Evolutionary conservation across 92 coral and sea anemone genomes (phyloP).

Genomic region (Parazoanthus darwini): DNA sequence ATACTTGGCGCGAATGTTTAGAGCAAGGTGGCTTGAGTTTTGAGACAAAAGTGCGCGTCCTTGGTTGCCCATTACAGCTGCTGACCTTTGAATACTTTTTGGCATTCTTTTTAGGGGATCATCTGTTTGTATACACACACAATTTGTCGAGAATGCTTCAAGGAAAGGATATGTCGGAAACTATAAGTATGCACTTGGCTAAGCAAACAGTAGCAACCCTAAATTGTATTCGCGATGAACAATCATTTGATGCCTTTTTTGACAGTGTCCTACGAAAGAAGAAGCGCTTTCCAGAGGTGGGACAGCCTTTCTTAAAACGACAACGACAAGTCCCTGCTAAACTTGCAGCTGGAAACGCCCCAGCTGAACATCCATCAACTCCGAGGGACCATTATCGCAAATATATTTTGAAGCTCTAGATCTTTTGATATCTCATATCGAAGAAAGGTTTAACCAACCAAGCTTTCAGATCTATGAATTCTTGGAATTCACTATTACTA

Average conservation of each 20-base stretch:
- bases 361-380: slow-evolving; percentile 48
- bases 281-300: slow-evolving; percentile 15
- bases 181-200: slow-evolving; percentile 5
- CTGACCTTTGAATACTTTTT: no score
- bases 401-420: slow-evolving; percentile 56
- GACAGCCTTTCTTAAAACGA: slow-evolving; percentile 27
- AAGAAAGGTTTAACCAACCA: slow-evolving; percentile 57
- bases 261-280: slow-evolving; percentile 14
- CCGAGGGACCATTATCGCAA: slow-evolving; percentile 52
- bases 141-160: slow-evolving; percentile 11
- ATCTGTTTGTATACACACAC: slow-evolving; percentile 3
- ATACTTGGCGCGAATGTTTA: no score
- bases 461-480: slow-evolving; percentile 51
- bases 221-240: not conserved
- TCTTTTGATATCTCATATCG: slow-evolving; percentile 44
- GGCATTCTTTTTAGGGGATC: not conserved
- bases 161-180: not conserved
- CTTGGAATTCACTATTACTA: slow-evolving; percentile 51
- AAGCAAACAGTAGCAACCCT: slow-evolving; percentile 1
- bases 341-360: slow-evolving; percentile 48
- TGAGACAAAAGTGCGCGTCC: no score
- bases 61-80: no score
- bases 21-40: no score
- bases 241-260: slow-evolving; percentile 9
- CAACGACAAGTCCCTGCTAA: slow-evolving; percentile 49